A percentile compares a stretch with the other conserved stretches of the same genome.
Evolutionary conservation across 2,113 vertebrate species (phyloP).

Genomic region (Planiliza haematocheilus): DNA sequence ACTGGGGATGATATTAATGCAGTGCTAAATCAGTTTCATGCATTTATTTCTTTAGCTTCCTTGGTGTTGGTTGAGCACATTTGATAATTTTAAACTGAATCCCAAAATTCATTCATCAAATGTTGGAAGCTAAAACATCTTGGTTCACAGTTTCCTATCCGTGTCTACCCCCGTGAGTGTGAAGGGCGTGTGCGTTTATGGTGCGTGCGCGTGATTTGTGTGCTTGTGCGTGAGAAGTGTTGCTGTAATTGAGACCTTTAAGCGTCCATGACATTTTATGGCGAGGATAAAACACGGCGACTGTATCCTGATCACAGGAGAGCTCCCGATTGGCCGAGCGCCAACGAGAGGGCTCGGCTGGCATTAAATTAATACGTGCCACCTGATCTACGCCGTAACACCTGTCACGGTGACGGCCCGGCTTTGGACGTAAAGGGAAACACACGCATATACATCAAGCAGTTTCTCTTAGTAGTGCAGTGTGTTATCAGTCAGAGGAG

Average conservation of each 20-base stretch:
- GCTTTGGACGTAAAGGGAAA: neutral
- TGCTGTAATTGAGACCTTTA: constrained; percentile 57
- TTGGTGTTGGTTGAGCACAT: too few relatives aligned
- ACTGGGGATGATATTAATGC: too few relatives aligned
- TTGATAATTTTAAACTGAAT: too few relatives aligned
- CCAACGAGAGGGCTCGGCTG: neutral
- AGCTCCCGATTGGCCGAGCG: constrained; percentile 33
- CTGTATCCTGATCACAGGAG: constrained; percentile 7
- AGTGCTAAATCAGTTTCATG: too few relatives aligned
- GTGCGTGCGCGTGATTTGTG: constrained; percentile 38
- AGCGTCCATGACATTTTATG: constrained; percentile 41
- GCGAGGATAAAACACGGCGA: constrained; percentile 20
- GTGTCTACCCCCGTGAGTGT: neutral
- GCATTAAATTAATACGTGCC: constrained; percentile 37
- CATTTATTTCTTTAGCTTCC: too few relatives aligned
- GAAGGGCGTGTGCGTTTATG: neutral
- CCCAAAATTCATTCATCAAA: too few relatives aligned
- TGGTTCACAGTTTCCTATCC: too few relatives aligned
- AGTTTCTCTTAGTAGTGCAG: neutral
- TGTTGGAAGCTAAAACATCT: too few relatives aligned
- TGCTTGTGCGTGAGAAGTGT: constrained; percentile 16
- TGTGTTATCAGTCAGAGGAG: constrained; percentile 30
- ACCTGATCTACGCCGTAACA: constrained; percentile 53
- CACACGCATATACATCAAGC: constrained; percentile 12
- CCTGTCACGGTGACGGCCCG: constrained; percentile 27